Evolutionary conservation across 2,113 vertebrate species (phyloP).

Genomic region (Ochotona curzoniae): DNA sequence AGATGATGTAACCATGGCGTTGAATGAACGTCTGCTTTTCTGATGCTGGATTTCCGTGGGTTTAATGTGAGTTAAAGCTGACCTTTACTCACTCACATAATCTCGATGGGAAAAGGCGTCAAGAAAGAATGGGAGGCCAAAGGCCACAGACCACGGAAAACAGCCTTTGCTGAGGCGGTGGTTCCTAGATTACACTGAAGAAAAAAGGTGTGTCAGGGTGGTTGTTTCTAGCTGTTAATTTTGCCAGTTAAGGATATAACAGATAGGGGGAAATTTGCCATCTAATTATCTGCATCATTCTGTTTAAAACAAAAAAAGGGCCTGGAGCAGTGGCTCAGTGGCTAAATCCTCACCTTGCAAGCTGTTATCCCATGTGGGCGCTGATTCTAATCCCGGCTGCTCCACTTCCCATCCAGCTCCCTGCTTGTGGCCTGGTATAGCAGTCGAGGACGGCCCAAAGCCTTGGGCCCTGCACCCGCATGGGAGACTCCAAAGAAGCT

Average conservation of each 20-base stretch:
- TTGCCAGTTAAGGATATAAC: not conserved
- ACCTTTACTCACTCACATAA: not conserved
- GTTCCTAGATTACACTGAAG: not conserved
- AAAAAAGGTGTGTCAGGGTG: not conserved
- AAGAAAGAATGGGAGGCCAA: not conserved
- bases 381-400: too few relatives aligned
- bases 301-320: too few relatives aligned
- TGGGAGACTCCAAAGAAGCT: too few relatives aligned
- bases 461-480: too few relatives aligned
- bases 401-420: too few relatives aligned
- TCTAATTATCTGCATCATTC: slow-evolving; percentile 16
- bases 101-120: not conserved
- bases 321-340: too few relatives aligned
- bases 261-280: not conserved
- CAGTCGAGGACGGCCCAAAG: too few relatives aligned
- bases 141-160: not conserved
- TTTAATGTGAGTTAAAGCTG: not conserved
- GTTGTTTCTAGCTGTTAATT: slow-evolving; percentile 37
- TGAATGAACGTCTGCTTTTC: slow-evolving; percentile 42
- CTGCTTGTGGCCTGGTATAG: too few relatives aligned
- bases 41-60: not conserved
- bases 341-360: too few relatives aligned
- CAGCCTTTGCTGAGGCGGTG: not conserved
- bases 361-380: too few relatives aligned
- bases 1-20: not conserved